These are phyloP conservation scores for Atherinosoma microstoma DNA, from an alignment of 2,797 vertebrate genomes.

Conservation along the genomic window DNA sequence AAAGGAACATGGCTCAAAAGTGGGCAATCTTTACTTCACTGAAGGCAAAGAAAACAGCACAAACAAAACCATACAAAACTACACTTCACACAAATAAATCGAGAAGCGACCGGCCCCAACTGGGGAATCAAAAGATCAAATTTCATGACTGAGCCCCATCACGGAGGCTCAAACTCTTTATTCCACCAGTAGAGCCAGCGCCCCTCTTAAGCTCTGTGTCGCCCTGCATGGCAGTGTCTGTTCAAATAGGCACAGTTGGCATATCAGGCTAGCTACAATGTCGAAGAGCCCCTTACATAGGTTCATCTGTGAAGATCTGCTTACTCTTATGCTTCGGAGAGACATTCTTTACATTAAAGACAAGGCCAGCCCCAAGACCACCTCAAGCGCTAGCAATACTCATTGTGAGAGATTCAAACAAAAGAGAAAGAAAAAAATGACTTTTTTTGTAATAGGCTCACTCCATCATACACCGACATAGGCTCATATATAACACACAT, in stretches of 20 bases:
- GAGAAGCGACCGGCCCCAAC: conserved; percentile 60
- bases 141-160: conserved; percentile 53
- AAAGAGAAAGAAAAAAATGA: conserved; percentile 69
- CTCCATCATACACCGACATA: conserved; percentile 66
- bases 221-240: conserved; percentile 79
- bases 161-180: conserved; percentile 48
- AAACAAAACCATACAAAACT: conserved; percentile 78
- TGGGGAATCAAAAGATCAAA: conserved; percentile 51
- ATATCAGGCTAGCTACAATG: conserved; percentile 83
- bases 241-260: conserved; percentile 87
- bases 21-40: conserved; percentile 83
- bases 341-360: conserved; percentile 64
- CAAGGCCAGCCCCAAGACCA: conserved; percentile 65
- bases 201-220: conserved; percentile 68
- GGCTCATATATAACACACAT: conserved; percentile 60
- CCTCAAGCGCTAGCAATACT: conserved; percentile 65
- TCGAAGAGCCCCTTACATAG: conserved; percentile 78
- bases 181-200: conserved; percentile 64
- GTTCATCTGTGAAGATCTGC: conserved; percentile 72
- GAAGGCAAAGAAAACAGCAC: conserved; percentile 83
- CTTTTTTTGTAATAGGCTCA: conserved; percentile 70
- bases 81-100: conserved; percentile 72
- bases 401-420: conserved; percentile 67
- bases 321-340: conserved; percentile 56
- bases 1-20: conserved; percentile 84